Evolutionary conservation across 2,888 invertebrate genomes (phyloP).

Genomic region (Melieria picta): DNA sequence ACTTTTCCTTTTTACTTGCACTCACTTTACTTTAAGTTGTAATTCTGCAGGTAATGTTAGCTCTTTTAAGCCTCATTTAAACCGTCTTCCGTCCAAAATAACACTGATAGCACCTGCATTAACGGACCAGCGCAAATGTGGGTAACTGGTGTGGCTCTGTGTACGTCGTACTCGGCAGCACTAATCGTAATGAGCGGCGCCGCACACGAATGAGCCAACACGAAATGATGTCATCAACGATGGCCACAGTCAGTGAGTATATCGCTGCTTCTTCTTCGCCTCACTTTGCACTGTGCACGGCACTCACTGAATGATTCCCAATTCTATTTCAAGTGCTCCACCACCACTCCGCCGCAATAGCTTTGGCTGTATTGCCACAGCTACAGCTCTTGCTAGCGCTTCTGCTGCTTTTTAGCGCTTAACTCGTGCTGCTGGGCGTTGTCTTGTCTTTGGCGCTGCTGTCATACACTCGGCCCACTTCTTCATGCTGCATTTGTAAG

Average conservation of each 20-base stretch:
- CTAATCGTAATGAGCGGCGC: not conserved
- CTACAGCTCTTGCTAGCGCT: not conserved
- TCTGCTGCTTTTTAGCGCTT: constrained; percentile 3
- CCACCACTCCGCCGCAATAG: no score
- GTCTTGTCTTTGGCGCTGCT: constrained; percentile 38
- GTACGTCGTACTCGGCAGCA: not conserved
- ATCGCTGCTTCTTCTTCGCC: no score
- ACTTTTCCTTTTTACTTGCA: no score
- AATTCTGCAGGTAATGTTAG: no score
- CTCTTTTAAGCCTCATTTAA: no score
- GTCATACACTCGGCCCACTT: no score
- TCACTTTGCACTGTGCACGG: constrained; percentile 9
- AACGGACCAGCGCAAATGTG: no score
- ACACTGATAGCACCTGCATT: no score
- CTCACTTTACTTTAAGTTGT: no score
- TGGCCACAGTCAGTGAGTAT: constrained; percentile 30
- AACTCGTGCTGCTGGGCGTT: constrained; percentile 40
- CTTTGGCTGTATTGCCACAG: no score
- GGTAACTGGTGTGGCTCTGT: no score
- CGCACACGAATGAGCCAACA: constrained; percentile 19
- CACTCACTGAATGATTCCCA: constrained; percentile 30
- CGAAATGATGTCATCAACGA: constrained; percentile 45
- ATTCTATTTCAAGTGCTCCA: constrained; percentile 36
- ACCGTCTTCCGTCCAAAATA: no score
- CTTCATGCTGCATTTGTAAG: not conserved